Conservation (phyloP, 1,140 invertebrate genomes). For the Bombus turneri region DNA sequence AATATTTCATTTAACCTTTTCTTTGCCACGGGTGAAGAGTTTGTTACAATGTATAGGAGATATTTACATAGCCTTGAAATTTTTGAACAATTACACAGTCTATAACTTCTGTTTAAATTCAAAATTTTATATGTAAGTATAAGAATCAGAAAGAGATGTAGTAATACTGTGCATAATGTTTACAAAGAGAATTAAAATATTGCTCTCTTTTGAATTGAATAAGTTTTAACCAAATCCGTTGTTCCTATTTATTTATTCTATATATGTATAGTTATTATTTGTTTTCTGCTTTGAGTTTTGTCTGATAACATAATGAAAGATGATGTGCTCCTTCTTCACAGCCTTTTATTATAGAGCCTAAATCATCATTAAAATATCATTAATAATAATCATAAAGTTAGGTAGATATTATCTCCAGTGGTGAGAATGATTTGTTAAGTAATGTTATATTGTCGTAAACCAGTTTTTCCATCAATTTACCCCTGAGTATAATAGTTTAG, state of each 20-base stretch:
- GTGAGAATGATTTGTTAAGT: constrained; percentile 47
- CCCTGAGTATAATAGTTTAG: constrained; percentile 16
- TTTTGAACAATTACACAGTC: constrained; percentile 10
- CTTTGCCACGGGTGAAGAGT: neutral
- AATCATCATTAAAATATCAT: constrained; percentile 56
- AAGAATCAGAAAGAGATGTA: constrained; percentile 4
- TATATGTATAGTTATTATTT: constrained; percentile 43
- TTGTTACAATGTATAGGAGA: constrained; percentile 22
- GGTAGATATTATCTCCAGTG: constrained; percentile 43
- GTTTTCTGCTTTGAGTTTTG: constrained; percentile 22
- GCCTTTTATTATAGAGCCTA: constrained; percentile 67
- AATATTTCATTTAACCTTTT: constrained; percentile 22
- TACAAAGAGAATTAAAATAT: constrained; percentile 15
- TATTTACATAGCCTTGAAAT: neutral
- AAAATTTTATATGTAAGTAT: constrained; percentile 40
- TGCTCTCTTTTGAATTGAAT: constrained; percentile 38
- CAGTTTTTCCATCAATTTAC: constrained; percentile 55
- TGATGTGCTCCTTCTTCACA: constrained; percentile 64
- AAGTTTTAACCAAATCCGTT: constrained; percentile 35
- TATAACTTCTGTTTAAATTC: constrained; percentile 23
- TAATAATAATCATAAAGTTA: constrained; percentile 49
- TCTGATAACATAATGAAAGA: constrained; percentile 44
- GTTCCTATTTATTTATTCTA: constrained; percentile 56
- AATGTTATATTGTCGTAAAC: constrained; percentile 53
- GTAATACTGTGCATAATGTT: constrained; percentile 21